Percentiles rank a stretch among this genome's conserved stretches.
phyloP scores from a whole-genome alignment of 2,113 vertebrate genomes.

The Setophaga petechia region DNA sequence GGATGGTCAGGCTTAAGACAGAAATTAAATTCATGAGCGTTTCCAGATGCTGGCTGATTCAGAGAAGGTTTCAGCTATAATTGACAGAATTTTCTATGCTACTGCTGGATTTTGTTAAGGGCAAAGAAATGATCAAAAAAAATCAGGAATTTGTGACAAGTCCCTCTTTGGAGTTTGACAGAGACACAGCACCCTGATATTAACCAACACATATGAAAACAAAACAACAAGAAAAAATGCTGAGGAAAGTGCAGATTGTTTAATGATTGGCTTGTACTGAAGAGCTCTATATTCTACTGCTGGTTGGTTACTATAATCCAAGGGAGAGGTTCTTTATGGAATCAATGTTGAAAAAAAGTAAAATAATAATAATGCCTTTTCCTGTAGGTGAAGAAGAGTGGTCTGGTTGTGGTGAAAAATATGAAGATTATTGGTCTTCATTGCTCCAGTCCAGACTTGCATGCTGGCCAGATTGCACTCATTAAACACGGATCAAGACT shows the following conservation, averaged over 20 bases:
- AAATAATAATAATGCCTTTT: background rate
- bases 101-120: background rate
- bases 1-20: background rate
- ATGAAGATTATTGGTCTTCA: conserved; percentile 89
- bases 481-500: conserved; percentile 85
- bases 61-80: background rate
- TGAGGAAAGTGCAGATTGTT: background rate
- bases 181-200: background rate
- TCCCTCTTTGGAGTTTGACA: background rate
- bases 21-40: background rate
- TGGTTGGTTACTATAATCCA: background rate
- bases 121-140: background rate
- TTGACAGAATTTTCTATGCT: background rate
- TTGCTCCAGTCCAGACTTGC: conserved; percentile 87
- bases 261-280: background rate
- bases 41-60: background rate
- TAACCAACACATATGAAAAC: background rate
- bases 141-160: background rate
- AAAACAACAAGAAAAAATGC: background rate
- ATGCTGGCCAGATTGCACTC: conserved; percentile 93
- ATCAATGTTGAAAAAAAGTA: background rate
- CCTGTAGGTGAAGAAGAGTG: conserved; percentile 80
- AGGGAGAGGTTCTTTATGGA: background rate
- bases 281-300: background rate
- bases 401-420: conserved; percentile 90